Conservation (phyloP, 2,797 vertebrate species). For the Channallabes apus region DNA sequence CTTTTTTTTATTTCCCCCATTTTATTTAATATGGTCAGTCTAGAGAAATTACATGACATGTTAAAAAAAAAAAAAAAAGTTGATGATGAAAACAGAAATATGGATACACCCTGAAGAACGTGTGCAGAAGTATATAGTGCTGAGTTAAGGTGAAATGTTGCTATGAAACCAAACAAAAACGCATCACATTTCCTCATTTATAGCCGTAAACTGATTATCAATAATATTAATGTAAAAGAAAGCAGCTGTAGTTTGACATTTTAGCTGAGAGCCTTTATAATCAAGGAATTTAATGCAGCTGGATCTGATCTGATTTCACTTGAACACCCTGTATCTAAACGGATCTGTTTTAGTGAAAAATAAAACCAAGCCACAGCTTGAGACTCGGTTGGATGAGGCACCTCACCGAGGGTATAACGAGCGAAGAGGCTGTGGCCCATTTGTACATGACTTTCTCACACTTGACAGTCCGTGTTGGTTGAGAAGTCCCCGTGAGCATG, state of each 20-base stretch:
- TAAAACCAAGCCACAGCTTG: neutral
- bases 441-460: constrained; percentile 62
- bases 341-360: neutral
- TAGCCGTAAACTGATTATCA: neutral
- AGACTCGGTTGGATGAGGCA: constrained; percentile 23
- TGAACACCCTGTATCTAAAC: neutral
- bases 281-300: neutral
- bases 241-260: neutral
- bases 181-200: neutral
- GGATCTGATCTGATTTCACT: neutral
- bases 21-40: neutral
- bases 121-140: neutral
- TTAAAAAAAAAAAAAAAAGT: neutral
- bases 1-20: too few species aligned
- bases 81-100: neutral
- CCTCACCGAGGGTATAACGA: constrained; percentile 72
- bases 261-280: neutral
- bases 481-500: constrained; percentile 61
- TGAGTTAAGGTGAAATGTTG: neutral
- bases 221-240: neutral
- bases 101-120: too few species aligned
- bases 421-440: constrained; percentile 61
- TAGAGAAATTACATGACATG: neutral
- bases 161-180: neutral
- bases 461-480: constrained; percentile 70